Conservation (phyloP, 2,888 invertebrate species). For the Parascotia fuliginaria region DNA sequence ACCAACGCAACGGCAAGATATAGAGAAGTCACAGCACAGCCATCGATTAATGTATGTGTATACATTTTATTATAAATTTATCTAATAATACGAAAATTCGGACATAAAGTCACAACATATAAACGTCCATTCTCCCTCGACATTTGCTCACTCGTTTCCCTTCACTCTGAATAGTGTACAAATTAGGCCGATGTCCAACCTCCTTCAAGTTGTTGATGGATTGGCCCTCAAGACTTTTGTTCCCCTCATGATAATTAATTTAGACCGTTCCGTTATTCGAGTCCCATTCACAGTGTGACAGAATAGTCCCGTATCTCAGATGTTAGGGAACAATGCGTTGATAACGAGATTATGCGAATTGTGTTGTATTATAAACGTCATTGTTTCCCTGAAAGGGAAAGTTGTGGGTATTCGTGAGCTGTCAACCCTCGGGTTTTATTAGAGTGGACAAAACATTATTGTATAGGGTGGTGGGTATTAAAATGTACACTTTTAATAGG, state of each 20-base stretch:
- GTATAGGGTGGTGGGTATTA: no score
- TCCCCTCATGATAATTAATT: constrained; percentile 66
- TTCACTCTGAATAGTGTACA: constrained; percentile 40
- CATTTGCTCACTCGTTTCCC: constrained; percentile 27
- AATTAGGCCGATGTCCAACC: constrained; percentile 59
- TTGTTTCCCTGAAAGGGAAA: constrained; percentile 38
- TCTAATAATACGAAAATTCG: no score
- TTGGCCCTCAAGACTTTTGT: constrained; percentile 66
- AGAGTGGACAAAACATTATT: constrained; percentile 6
- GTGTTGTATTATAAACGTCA: constrained; percentile 41
- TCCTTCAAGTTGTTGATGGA: constrained; percentile 62
- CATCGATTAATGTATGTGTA: no score
- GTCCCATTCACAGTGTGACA: constrained; percentile 44
- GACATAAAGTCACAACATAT: not conserved
- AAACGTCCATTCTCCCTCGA: constrained; percentile 13
- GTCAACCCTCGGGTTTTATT: constrained; percentile 12
- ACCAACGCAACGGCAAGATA: no score
- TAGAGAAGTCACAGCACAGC: no score
- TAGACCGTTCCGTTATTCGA: constrained; percentile 47
- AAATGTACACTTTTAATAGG: no score
- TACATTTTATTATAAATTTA: no score
- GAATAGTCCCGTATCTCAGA: constrained; percentile 45
- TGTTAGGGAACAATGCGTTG: constrained; percentile 43
- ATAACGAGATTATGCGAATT: constrained; percentile 43
- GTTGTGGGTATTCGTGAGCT: constrained; percentile 26